phyloP scores from a whole-genome alignment of 2,113 vertebrate genomes.

The Microtus montanus region DNA sequence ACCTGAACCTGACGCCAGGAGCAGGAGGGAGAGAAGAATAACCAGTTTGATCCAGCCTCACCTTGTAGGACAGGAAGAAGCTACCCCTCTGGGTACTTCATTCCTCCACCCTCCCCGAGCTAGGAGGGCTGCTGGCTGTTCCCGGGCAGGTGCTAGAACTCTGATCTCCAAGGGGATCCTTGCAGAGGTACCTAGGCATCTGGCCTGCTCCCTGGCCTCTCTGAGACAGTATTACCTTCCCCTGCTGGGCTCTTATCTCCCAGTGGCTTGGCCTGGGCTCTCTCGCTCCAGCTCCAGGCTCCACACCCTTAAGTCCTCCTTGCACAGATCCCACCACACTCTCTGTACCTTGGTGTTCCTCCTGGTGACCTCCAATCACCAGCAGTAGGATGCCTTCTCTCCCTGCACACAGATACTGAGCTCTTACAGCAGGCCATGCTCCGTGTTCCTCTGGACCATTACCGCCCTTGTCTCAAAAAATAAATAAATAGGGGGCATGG shows the following conservation, averaged over 20 bases:
- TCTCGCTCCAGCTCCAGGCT: neutral
- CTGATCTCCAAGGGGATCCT: neutral
- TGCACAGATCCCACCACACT: too few species aligned
- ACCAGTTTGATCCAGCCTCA: neutral
- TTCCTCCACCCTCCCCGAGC: neutral
- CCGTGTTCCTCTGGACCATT: neutral
- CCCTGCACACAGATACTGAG: neutral
- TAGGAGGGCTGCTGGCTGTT: neutral
- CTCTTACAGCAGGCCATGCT: neutral
- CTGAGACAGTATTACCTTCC: neutral
- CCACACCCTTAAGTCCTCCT: neutral
- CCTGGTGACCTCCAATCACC: neutral
- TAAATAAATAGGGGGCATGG: neutral
- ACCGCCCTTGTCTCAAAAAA: neutral
- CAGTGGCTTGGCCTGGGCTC: neutral
- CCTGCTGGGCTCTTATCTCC: neutral
- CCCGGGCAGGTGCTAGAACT: neutral
- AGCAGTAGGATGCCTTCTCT: neutral
- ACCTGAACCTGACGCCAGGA: constrained; percentile 61
- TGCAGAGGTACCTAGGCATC: neutral
- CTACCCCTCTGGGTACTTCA: neutral
- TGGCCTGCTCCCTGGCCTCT: neutral
- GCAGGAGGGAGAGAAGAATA: neutral
- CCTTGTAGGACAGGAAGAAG: neutral
- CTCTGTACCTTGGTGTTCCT: neutral